Evolutionary conservation across 1,140 invertebrate species (phyloP), one percentile per base, ranked within the genome.

Genomic region (Rhagoletis pomonella): DNA sequence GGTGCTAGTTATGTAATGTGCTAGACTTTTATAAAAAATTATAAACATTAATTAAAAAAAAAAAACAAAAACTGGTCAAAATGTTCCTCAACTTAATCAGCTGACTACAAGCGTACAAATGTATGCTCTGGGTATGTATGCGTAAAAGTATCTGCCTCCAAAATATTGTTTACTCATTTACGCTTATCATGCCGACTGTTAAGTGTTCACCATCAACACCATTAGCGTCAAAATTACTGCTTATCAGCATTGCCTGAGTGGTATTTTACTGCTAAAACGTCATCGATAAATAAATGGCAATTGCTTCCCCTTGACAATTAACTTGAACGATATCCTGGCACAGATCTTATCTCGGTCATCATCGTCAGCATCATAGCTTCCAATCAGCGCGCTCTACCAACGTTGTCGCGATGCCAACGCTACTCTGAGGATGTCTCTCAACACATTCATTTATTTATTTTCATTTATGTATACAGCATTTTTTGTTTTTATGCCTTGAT

Each of bases 311-410:
- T 29, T 29, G 29, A 67, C 12, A 10, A 73, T 44, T 47, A 7
- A 73, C 39, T 4, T 39, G 7, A 6, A 47, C 44, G 42, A 47
- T 39, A 73, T 1, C 39, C 3, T 73, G 17, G 6, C 42, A 14
- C 67, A 44, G 14, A 12, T 73, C 67, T 73, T 73, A 73, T 73
- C 67, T 44, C 17, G 44, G 42, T 12, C 67, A 73, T 73, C 67
- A 73, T 73, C n/a, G 44, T 73, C 3, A 3, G 39, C 67, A 47
- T 47, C 67, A 73, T 73, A n/a, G 67, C 42, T 44, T 44, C 67
- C 3, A 14, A n/a, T 73, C 39, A 42, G 9, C 62, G 1, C 29
- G 65, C 14, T 42, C n/a, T 67, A 39, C 0, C 42, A 67, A 7
- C 29, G 29, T 67, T 67, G 4, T 67, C 42, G 14, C 29, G 39